Base-by-base conservation (phyloP, 2,888 invertebrate species). In the Conops quadrifasciatus region DNA sequence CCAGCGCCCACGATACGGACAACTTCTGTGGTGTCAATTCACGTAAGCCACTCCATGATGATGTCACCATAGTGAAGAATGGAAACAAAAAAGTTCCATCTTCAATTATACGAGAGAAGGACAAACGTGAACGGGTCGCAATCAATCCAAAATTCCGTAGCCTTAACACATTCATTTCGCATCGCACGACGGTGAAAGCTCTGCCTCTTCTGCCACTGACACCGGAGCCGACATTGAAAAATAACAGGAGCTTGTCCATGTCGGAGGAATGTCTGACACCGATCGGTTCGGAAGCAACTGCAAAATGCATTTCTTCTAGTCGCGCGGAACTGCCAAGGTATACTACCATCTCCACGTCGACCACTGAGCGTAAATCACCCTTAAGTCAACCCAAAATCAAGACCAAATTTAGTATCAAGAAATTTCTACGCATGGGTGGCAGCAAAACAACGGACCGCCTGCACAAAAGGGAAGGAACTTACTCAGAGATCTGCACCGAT, bases 391-490 rank as follows among this genome's bases (percentile, higher is more conserved):
- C 78, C 58, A 83, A 93, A 83, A 90, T 92, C 65, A 92, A 93
- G 81, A 89, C 90, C 13, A 90, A 93, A 77, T 94, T 94, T 82
- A 95, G 94, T 0, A 88, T 95, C 60, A 93, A 94, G 80, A 94
- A 94, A 81, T 90, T 95, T 75, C 86, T 95, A 36, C 89, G 94
- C 71, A 92, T 95, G 87, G 93, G 93, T 26, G 90, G 89, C 70
- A 93, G 92, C 81, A 93, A 93, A 77, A 87, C 91, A 66, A 83
- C 88, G 0, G 89, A 89, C 26, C 79, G 81, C 70, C 70, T 84
- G 24, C 75, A 78, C 75, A 85, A 84, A 69, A 84, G 82, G 79
- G 85, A 83, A 80, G 82, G 87, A 73, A 84, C 88, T 58, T 83
- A 85, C 58, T 87, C 89, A 0, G 84, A 85, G 69, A 83, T 85